Evolutionary conservation across 2,113 vertebrate genomes (phyloP).

Genomic region (Carettochelys insculpta): DNA sequence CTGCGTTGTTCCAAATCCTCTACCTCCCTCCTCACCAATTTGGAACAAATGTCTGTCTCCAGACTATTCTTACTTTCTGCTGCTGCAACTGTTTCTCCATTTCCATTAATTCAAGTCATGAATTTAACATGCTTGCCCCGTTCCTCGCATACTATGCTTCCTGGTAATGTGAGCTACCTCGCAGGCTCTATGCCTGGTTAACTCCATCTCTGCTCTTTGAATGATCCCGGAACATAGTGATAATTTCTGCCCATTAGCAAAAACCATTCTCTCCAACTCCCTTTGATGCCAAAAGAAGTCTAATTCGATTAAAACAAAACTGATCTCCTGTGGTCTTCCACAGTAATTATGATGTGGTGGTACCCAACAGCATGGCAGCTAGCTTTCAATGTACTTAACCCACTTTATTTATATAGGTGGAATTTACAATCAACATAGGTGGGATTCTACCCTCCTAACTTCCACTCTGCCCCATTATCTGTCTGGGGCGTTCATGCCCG

Average conservation of each 20-base stretch:
- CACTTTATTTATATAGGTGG: not conserved
- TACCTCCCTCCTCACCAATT: not conserved
- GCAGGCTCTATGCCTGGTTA: not conserved
- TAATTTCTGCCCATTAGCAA: not conserved
- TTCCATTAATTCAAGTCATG: not conserved
- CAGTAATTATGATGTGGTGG: not conserved
- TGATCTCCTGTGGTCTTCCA: not conserved
- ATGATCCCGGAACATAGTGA: not conserved
- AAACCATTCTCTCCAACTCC: not conserved
- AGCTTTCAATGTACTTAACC: not conserved
- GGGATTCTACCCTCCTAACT: not conserved
- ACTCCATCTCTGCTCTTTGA: not conserved
- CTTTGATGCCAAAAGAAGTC: not conserved
- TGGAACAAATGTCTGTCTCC: not conserved
- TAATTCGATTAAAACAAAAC: not conserved
- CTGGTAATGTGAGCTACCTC: not conserved
- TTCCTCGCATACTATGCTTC: not conserved
- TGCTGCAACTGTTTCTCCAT: not conserved
- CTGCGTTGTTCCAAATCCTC: not conserved
- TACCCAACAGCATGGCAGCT: not conserved
- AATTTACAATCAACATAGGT: not conserved
- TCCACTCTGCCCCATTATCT: not conserved
- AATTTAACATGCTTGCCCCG: not conserved
- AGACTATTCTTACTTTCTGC: not conserved
- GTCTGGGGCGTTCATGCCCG: not conserved